Conservation (phyloP, 2,113 vertebrate species). For the Lathamus discolor region DNA sequence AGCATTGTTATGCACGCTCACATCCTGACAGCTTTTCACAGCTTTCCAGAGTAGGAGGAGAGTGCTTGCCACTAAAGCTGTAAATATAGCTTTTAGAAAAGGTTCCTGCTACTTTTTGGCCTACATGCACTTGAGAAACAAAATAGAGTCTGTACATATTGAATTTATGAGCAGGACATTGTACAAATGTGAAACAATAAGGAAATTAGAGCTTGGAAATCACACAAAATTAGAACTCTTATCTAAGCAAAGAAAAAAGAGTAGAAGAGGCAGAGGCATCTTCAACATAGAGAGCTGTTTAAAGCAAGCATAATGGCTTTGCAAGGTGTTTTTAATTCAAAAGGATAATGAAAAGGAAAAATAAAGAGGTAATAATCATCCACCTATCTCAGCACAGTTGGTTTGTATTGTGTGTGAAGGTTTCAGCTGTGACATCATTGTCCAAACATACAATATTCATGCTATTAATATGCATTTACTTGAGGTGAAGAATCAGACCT, state of each 20-base stretch:
- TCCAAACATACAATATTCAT: neutral
- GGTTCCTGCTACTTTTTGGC: constrained; percentile 39
- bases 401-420: neutral
- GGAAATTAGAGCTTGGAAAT: constrained; percentile 27
- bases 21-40: constrained; percentile 57
- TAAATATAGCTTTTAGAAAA: constrained; percentile 41
- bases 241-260: neutral
- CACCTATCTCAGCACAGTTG: constrained; percentile 14
- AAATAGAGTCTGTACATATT: neutral
- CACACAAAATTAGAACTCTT: constrained; percentile 18
- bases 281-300: constrained; percentile 3
- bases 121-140: neutral
- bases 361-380: constrained; percentile 35
- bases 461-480: neutral
- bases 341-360: constrained; percentile 52
- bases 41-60: constrained; percentile 58
- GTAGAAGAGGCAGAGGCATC: neutral
- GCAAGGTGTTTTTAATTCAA: constrained; percentile 38
- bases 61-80: constrained; percentile 23
- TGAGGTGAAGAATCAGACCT: neutral
- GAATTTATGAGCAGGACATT: neutral
- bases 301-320: constrained; percentile 47
- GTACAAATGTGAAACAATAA: constrained; percentile 9
- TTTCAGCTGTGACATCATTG: constrained; percentile 21
- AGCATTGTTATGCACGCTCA: constrained; percentile 50